A percentile compares a stretch with the other conserved stretches of the same genome.
Evolutionary conservation across 2,113 vertebrate species (phyloP).

Genomic region (Triplophysa dalaica): DNA sequence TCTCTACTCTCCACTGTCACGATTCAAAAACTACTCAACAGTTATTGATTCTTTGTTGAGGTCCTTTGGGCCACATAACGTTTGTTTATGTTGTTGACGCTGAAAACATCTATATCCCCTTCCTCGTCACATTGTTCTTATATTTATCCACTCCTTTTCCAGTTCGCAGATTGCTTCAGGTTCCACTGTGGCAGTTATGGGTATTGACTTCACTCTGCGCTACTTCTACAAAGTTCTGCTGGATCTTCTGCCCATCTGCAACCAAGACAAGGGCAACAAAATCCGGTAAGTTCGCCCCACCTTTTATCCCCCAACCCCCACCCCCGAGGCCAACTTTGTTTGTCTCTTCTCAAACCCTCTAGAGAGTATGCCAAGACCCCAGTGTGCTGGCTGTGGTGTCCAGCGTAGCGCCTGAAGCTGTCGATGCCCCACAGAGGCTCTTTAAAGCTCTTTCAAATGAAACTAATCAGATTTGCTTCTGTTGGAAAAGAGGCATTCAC

Average conservation of each 20-base stretch:
- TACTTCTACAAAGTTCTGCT: conserved; percentile 98
- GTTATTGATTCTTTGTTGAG: too few species aligned
- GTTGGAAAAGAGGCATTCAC: conserved; percentile 49
- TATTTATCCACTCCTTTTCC: not conserved
- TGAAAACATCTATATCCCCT: too few species aligned
- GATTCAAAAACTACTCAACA: too few species aligned
- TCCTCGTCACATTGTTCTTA: not conserved
- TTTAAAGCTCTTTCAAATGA: conserved; percentile 51
- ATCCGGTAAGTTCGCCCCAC: conserved; percentile 78
- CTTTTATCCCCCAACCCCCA: not conserved
- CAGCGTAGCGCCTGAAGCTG: conserved; percentile 42
- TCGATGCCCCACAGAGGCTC: conserved; percentile 40
- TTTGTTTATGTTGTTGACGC: too few species aligned
- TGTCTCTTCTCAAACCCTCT: conserved; percentile 6
- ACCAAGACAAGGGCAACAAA: conserved; percentile 96
- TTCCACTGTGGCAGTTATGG: conserved; percentile 94
- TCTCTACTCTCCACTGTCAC: too few species aligned
- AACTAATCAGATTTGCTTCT: conserved; percentile 59
- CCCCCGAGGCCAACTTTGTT: not conserved
- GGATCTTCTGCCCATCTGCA: conserved; percentile 93
- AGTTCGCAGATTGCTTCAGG: conserved; percentile 86
- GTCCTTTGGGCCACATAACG: too few species aligned
- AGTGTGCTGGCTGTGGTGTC: conserved; percentile 17
- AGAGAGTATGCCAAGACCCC: conserved; percentile 20
- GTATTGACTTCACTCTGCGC: conserved; percentile 94